Evolutionary conservation across 35 echinoderm and acorn worm species (phyloP).

Genomic region (Lytechinus variegatus): DNA sequence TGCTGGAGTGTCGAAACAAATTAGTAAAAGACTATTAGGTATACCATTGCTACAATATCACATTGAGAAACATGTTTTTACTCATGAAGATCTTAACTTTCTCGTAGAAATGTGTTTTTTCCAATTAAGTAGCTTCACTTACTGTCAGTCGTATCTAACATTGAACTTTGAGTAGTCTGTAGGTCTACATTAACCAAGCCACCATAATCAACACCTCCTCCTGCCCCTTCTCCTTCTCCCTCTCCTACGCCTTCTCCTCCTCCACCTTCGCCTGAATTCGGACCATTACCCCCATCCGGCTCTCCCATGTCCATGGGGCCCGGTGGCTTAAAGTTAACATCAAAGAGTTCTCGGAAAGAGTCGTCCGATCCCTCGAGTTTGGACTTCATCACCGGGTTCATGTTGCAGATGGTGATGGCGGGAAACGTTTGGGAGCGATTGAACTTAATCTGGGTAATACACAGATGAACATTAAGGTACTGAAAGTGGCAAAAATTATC

Average conservation of each 20-base stretch:
- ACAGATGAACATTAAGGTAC: no score
- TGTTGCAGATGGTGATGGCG: conserved; percentile 86
- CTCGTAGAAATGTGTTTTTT: no score
- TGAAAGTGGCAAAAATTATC: background rate
- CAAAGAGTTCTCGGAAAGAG: conserved; percentile 58
- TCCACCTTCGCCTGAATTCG: background rate
- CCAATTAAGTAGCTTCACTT: background rate
- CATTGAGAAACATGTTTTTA: no score
- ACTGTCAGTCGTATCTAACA: background rate
- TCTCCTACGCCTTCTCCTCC: background rate
- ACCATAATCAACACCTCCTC: background rate
- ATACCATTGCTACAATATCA: no score
- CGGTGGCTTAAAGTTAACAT: conserved; percentile 59
- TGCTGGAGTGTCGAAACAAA: no score
- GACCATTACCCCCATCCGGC: background rate
- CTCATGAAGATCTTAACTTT: no score
- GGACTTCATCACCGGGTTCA: conserved; percentile 73
- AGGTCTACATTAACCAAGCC: background rate
- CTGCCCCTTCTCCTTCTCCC: background rate
- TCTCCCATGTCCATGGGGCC: background rate
- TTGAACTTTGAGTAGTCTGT: background rate
- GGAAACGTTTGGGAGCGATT: conserved; percentile 66
- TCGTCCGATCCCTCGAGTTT: conserved; percentile 55
- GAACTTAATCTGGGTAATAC: conserved; percentile 43
- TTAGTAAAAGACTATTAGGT: no score